phyloP scores from a whole-genome alignment of 2,113 vertebrate genomes.

The Struthio camelus region DNA sequence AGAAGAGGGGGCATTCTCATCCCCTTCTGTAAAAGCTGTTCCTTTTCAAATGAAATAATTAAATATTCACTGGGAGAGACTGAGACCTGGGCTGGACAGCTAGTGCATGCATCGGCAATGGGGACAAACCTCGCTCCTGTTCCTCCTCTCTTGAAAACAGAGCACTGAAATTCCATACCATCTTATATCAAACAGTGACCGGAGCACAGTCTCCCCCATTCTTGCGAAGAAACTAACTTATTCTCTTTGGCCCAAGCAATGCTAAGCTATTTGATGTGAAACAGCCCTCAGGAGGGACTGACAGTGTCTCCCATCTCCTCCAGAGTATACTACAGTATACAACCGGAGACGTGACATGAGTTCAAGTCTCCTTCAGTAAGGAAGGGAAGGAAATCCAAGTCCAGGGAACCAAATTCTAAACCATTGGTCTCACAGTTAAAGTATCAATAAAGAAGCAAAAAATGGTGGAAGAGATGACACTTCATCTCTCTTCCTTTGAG shows the following conservation, averaged over 20 bases:
- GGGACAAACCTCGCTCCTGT: not conserved
- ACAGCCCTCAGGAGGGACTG: not conserved
- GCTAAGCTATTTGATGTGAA: no score
- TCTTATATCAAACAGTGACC: not conserved
- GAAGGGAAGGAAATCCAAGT: not conserved
- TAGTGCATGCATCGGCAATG: not conserved
- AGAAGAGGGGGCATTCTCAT: not conserved
- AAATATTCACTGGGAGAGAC: not conserved
- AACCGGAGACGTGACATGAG: not conserved
- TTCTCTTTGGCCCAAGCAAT: not conserved
- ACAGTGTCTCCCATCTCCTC: not conserved
- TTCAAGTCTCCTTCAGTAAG: not conserved
- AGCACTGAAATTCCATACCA: not conserved
- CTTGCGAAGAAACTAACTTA: not conserved
- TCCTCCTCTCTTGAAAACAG: not conserved
- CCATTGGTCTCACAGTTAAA: not conserved
- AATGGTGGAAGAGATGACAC: not conserved
- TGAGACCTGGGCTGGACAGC: not conserved
- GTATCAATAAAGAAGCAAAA: not conserved
- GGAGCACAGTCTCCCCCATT: not conserved
- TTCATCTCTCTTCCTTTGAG: not conserved
- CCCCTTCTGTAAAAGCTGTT: not conserved
- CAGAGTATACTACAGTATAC: not conserved
- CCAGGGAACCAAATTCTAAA: not conserved
- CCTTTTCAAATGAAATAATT: not conserved